Evolutionary conservation across 1,140 invertebrate species (phyloP).

Genomic region (Sipha flava): DNA sequence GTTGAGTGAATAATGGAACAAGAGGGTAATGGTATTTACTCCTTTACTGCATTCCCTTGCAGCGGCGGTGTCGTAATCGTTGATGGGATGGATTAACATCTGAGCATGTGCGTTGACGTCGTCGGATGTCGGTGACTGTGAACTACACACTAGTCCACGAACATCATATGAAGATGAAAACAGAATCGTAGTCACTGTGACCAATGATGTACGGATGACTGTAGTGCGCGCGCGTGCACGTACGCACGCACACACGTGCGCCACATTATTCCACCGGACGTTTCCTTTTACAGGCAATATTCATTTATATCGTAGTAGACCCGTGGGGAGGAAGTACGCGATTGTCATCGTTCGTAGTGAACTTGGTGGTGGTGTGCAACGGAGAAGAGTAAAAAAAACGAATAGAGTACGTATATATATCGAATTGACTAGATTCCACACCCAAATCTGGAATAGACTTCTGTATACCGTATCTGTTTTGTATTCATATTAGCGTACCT

Average conservation of each 20-base stretch:
- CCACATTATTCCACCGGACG: conserved; percentile 2
- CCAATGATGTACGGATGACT: neutral
- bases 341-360: neutral
- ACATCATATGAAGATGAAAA: neutral
- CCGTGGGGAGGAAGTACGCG: neutral
- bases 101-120: conserved; percentile 7
- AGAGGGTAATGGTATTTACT: neutral
- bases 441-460: conserved; percentile 24
- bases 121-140: neutral
- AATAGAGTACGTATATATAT: neutral
- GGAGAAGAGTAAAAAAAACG: neutral
- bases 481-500: conserved; percentile 25
- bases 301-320: neutral
- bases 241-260: neutral
- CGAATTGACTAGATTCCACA: conserved; percentile 11
- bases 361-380: neutral
- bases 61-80: neutral
- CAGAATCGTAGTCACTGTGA: neutral
- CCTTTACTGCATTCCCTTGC: neutral
- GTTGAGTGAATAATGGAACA: neutral
- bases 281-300: conserved; percentile 29
- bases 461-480: neutral
- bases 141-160: neutral
- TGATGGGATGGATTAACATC: neutral
- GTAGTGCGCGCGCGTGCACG: neutral